Conservation (phyloP, 2,113 vertebrate genomes). For the Galemys pyrenaicus region DNA sequence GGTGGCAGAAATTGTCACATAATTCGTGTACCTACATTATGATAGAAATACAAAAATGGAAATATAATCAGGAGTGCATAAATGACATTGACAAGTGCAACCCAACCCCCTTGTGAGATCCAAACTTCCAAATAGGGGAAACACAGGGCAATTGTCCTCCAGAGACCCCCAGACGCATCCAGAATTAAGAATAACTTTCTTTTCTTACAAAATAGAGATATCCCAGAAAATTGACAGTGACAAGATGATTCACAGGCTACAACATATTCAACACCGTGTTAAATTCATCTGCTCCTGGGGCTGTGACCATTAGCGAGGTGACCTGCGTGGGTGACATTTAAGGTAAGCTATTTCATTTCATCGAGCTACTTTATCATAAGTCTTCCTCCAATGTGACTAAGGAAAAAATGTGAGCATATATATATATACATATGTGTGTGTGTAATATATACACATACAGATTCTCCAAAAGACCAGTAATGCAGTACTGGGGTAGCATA, state of each 20-base stretch:
- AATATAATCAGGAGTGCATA: slow-evolving; percentile 87
- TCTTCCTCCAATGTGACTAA: slow-evolving; percentile 78
- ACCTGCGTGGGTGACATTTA: slow-evolving; percentile 95
- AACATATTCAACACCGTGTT: slow-evolving; percentile 96
- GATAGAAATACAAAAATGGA: slow-evolving; percentile 80
- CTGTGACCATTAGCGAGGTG: slow-evolving; percentile 92
- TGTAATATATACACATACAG: too few relatives aligned
- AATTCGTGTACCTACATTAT: slow-evolving; percentile 96
- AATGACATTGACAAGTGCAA: slow-evolving; percentile 90
- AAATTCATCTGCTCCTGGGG: slow-evolving; percentile 95
- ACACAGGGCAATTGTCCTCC: slow-evolving; percentile 88
- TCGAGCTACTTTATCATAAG: slow-evolving; percentile 90
- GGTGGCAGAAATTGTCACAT: slow-evolving; percentile 99
- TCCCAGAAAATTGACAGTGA: slow-evolving; percentile 98
- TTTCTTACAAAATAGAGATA: slow-evolving; percentile 97
- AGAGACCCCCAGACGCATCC: slow-evolving; percentile 87
- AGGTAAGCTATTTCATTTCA: slow-evolving; percentile 95
- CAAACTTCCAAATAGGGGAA: slow-evolving; percentile 87
- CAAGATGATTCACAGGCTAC: slow-evolving; percentile 96
- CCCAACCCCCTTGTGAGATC: slow-evolving; percentile 86
- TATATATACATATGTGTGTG: background rate
- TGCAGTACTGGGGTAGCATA: slow-evolving; percentile 48
- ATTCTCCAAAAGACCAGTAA: background rate
- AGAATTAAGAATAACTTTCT: slow-evolving; percentile 91
- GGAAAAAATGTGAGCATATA: slow-evolving; percentile 44